These are phyloP conservation scores for Phrynosoma blainvillii DNA, from an alignment of 2,113 vertebrate species.

Conservation along the genomic window DNA sequence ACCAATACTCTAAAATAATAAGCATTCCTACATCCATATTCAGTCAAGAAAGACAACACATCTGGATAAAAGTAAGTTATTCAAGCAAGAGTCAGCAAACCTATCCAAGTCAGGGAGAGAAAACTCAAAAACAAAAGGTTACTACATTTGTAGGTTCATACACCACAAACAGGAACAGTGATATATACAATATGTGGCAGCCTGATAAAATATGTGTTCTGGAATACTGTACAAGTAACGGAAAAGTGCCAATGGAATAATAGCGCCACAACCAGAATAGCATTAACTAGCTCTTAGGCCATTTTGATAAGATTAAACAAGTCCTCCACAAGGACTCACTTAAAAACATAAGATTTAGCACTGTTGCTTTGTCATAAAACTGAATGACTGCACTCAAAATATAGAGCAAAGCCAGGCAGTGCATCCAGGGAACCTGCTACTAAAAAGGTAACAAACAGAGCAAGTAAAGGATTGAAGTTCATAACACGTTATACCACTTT, in stretches of 20 bases:
- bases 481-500: slow-evolving; percentile 60
- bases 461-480: slow-evolving; percentile 50
- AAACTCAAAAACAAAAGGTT: slow-evolving; percentile 25
- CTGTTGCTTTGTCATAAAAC: slow-evolving; percentile 39
- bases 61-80: slow-evolving; percentile 34
- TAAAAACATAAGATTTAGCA: slow-evolving; percentile 36
- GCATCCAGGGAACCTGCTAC: slow-evolving; percentile 45
- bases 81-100: background rate
- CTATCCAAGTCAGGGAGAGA: slow-evolving; percentile 20
- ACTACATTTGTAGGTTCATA: slow-evolving; percentile 21
- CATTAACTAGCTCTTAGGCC: background rate
- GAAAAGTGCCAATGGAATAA: background rate
- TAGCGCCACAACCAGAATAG: background rate
- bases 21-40: slow-evolving; percentile 42
- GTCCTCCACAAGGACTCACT: slow-evolving; percentile 27
- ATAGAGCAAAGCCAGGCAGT: slow-evolving; percentile 31
- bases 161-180: background rate
- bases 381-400: slow-evolving; percentile 49
- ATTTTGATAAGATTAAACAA: slow-evolving; percentile 22
- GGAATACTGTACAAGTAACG: background rate
- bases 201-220: background rate
- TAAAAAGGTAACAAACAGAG: slow-evolving; percentile 47
- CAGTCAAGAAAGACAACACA: slow-evolving; percentile 42
- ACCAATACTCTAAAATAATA: background rate
- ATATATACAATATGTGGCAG: background rate